A percentile compares a stretch with the other conserved stretches of the same genome.
phyloP scores from a whole-genome alignment of 2,888 invertebrate species.

The Pseudococcus viburni region DNA sequence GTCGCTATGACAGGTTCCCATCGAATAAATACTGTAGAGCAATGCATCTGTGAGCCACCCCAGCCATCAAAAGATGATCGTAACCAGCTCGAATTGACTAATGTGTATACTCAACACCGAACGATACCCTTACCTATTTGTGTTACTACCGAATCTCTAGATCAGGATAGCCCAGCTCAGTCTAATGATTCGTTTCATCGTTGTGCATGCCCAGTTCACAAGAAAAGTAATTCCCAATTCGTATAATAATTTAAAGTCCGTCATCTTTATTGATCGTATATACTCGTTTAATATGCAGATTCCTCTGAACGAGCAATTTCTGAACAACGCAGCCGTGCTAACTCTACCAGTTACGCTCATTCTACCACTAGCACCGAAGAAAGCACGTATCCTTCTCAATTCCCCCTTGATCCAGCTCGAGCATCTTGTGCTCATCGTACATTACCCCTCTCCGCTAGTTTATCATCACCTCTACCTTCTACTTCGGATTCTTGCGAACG shows the following conservation, averaged over 20 bases:
- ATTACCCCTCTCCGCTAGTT: slow-evolving; percentile 62
- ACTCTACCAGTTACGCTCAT: slow-evolving; percentile 23
- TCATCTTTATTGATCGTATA: background rate
- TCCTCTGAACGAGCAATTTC: background rate
- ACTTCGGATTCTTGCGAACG: slow-evolving; percentile 60
- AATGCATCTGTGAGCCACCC: slow-evolving; percentile 3
- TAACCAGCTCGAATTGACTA: background rate
- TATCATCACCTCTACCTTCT: slow-evolving; percentile 61
- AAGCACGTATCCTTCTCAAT: slow-evolving; percentile 40
- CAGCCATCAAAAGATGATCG: slow-evolving; percentile 30
- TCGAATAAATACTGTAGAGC: background rate
- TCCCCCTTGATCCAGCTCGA: slow-evolving; percentile 10
- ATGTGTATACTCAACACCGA: slow-evolving; percentile 42
- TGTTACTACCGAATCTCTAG: slow-evolving; percentile 15
- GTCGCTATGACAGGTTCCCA: background rate
- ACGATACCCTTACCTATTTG: slow-evolving; percentile 60
- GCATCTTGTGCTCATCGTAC: slow-evolving; percentile 44
- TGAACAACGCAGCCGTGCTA: slow-evolving; percentile 36
- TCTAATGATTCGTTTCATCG: background rate
- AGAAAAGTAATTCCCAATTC: background rate
- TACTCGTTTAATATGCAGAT: background rate
- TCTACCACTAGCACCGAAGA: background rate
- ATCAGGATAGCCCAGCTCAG: background rate
- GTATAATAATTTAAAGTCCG: background rate
- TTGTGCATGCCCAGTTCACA: slow-evolving; percentile 17